Percentiles rank a stretch among this genome's conserved stretches.
These are phyloP conservation scores for Willowsia nigromaculata DNA, from an alignment of 2,888 invertebrate species.

Conservation along the genomic window DNA sequence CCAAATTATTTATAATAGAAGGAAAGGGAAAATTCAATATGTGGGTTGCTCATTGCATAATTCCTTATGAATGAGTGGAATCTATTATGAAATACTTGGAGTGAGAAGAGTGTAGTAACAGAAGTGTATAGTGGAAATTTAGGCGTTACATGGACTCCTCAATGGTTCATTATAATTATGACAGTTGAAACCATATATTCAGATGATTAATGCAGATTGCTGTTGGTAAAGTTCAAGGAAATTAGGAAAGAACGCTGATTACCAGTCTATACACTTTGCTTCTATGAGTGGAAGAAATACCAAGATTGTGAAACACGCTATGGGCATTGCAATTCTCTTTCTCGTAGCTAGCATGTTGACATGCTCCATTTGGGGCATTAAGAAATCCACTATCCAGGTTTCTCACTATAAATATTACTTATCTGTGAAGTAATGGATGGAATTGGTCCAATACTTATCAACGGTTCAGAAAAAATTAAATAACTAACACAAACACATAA, in stretches of 20 bases:
- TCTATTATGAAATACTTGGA: neutral
- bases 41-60: neutral
- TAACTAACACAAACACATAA: too few species aligned
- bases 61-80: neutral
- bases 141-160: neutral
- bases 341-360: too few species aligned
- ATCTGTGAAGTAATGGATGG: too few species aligned
- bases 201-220: constrained; percentile 18
- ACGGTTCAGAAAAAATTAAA: too few species aligned
- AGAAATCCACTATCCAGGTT: too few species aligned
- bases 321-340: neutral
- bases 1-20: neutral
- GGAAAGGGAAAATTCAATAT: too few species aligned
- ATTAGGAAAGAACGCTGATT: neutral
- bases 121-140: neutral
- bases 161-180: constrained; percentile 13
- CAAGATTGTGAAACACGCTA: neutral
- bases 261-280: neutral
- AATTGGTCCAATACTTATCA: too few species aligned
- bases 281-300: too few species aligned
- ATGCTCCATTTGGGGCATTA: too few species aligned
- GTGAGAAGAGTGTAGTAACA: neutral
- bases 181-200: neutral
- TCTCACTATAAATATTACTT: too few species aligned
- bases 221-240: neutral